Evolutionary conservation across 2,888 invertebrate genomes (phyloP).

Genomic region (Leucophora obtusa): DNA sequence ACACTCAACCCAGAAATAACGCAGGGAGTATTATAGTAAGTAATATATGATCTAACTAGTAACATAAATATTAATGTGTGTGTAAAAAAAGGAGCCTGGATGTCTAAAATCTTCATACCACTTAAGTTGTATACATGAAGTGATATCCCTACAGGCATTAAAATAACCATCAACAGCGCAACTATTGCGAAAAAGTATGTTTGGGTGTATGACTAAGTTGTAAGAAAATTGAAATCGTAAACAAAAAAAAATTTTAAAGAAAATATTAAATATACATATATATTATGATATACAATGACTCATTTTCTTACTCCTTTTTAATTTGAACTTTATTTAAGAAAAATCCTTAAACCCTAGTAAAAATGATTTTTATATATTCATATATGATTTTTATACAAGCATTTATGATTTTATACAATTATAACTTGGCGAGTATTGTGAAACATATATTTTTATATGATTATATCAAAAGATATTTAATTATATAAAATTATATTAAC

Average conservation of each 20-base stretch:
- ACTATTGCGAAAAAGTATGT: neutral
- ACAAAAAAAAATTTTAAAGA: neutral
- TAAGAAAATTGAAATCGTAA: slow-evolving; percentile 3
- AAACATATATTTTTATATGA: too few species aligned
- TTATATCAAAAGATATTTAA: too few species aligned
- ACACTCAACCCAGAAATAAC: neutral
- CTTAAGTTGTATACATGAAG: neutral
- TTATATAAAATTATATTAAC: too few species aligned
- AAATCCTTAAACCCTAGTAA: too few species aligned
- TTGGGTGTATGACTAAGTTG: neutral
- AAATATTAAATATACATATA: neutral
- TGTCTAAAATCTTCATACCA: slow-evolving; percentile 60
- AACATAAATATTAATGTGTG: neutral
- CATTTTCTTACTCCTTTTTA: neutral
- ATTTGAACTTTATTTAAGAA: neutral
- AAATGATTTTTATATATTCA: too few species aligned
- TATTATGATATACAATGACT: neutral
- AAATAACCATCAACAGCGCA: neutral
- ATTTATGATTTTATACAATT: too few species aligned
- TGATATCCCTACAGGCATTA: slow-evolving; percentile 11
- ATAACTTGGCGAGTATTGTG: too few species aligned
- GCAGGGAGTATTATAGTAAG: too few species aligned
- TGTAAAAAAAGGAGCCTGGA: slow-evolving; percentile 50
- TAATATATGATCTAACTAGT: neutral
- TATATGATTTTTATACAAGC: too few species aligned